Evolutionary conservation across 2,888 invertebrate species (phyloP).

Genomic region (Carterocephalus palaemon): DNA sequence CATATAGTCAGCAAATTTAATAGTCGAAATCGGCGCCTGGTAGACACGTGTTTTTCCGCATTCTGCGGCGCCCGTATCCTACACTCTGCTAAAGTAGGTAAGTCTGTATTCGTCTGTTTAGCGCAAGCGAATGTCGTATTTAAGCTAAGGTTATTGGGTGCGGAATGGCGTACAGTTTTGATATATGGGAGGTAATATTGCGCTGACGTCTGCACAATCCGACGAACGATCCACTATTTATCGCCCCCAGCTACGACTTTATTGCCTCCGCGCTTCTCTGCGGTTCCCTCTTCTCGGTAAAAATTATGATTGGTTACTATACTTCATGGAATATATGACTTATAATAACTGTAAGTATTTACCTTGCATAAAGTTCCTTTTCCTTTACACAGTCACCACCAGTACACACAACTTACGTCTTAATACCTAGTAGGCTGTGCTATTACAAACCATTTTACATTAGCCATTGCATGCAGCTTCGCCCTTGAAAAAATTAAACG

Average conservation of each 20-base stretch:
- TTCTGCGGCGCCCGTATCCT: constrained; percentile 13
- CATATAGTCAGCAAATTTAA: constrained; percentile 25
- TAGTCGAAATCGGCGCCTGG: constrained; percentile 26
- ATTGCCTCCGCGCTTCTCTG: constrained; percentile 39
- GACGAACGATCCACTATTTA: constrained; percentile 39
- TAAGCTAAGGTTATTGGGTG: constrained; percentile 10
- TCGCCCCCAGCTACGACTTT: constrained; percentile 45
- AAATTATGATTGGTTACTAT: constrained; percentile 26
- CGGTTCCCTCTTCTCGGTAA: constrained; percentile 24
- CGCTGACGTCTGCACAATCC: constrained; percentile 24
- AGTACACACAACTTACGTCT: no score
- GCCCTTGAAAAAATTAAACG: no score
- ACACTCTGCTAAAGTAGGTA: constrained; percentile 3
- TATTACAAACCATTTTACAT: no score
- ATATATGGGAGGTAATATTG: constrained; percentile 22
- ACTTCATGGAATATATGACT: no score
- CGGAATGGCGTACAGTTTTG: constrained; percentile 19
- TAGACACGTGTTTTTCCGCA: constrained; percentile 31
- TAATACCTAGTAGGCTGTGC: no score
- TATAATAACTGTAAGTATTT: no score
- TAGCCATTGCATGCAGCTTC: no score
- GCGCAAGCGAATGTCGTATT: constrained; percentile 22
- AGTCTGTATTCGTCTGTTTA: constrained; percentile 10
- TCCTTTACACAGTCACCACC: background rate
- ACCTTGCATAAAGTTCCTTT: no score